Conservation (phyloP, 2,113 vertebrate genomes). For the Sorex fumeus region DNA sequence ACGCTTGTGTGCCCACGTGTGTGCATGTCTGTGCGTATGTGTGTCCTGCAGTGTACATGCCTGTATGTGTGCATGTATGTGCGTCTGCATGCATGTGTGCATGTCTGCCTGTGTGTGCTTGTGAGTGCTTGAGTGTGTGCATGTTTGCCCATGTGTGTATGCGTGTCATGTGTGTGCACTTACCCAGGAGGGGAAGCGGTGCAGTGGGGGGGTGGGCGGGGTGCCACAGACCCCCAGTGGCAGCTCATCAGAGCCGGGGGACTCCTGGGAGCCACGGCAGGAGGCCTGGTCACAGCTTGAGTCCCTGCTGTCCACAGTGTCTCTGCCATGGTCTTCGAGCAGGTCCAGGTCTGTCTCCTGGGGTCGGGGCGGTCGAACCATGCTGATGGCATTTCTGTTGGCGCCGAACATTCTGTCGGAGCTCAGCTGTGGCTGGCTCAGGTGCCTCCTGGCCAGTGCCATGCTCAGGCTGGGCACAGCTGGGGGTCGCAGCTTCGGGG, state of each 20-base stretch:
- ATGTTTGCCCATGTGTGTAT: no score
- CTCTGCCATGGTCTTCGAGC: constrained; percentile 86
- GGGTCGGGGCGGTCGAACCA: constrained; percentile 94
- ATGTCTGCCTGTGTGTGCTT: no score
- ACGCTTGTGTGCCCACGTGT: no score
- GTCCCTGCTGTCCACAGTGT: constrained; percentile 90
- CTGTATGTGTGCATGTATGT: no score
- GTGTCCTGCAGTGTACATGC: no score
- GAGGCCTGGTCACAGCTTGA: constrained; percentile 85
- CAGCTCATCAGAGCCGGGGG: constrained; percentile 75
- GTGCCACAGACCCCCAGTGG: constrained; percentile 86
- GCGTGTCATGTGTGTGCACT: neutral
- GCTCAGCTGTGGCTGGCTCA: constrained; percentile 96
- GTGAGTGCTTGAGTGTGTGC: no score
- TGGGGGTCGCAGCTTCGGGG: constrained; percentile 91
- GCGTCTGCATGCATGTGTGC: no score
- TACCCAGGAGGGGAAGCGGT: constrained; percentile 99
- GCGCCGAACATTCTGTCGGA: constrained; percentile 91
- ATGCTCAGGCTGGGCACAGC: constrained; percentile 89
- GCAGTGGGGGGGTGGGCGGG: constrained; percentile 96
- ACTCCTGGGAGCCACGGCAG: constrained; percentile 84
- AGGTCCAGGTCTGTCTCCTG: constrained; percentile 95
- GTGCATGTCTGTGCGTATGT: no score
- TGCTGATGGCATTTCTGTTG: constrained; percentile 97
- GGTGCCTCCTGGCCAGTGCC: constrained; percentile 92